phyloP scores from a whole-genome alignment of 1,140 invertebrate species.

The Hirudo medicinalis region DNA sequence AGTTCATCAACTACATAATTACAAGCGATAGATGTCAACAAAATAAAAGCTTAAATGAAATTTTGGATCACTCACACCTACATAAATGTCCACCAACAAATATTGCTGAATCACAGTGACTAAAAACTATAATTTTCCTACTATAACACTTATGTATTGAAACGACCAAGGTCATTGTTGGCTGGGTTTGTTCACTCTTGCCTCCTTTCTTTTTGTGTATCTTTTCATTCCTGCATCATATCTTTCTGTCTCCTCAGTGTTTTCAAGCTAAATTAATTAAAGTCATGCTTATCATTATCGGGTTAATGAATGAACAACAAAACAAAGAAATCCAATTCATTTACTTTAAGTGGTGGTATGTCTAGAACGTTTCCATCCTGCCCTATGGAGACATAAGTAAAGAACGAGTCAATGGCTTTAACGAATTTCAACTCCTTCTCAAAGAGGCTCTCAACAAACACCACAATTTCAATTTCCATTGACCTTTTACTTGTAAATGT shows the following conservation, averaged over 20 bases:
- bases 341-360: slow-evolving; percentile 11
- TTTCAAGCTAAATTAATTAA: neutral
- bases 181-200: neutral
- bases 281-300: no score
- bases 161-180: neutral
- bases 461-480: slow-evolving; percentile 17
- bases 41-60: no score
- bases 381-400: slow-evolving; percentile 16
- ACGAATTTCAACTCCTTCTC: neutral
- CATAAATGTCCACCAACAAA: no score
- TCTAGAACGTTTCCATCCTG: slow-evolving; percentile 2
- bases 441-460: slow-evolving; percentile 10
- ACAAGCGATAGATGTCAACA: no score
- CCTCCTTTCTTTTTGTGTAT: slow-evolving; percentile 7
- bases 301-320: neutral
- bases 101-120: no score
- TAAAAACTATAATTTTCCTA: no score
- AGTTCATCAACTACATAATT: no score
- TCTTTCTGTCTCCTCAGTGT: neutral
- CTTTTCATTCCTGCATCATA: slow-evolving; percentile 9
- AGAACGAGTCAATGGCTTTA: slow-evolving; percentile 18
- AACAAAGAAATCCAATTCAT: neutral
- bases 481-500: slow-evolving; percentile 16
- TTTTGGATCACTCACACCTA: no score
- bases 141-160: no score